Evolutionary conservation across 2,113 vertebrate species (phyloP).

Genomic region (Channa argus): DNA sequence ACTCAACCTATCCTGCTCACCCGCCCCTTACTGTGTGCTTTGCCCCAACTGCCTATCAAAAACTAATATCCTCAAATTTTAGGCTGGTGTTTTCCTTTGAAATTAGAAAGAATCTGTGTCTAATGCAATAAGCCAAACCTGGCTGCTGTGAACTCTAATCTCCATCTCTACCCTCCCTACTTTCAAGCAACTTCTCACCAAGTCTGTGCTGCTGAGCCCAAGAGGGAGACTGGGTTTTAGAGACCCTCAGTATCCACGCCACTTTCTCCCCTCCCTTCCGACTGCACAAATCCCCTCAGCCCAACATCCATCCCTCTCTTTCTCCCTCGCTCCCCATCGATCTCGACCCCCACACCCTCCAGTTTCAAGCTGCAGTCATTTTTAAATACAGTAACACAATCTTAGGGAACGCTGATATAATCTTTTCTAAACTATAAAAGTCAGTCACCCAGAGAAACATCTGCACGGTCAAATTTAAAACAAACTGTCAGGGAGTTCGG

Average conservation of each 20-base stretch:
- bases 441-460: slow-evolving; percentile 89
- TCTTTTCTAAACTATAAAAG: slow-evolving; percentile 90
- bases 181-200: slow-evolving; percentile 37
- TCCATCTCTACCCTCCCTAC: slow-evolving; percentile 34
- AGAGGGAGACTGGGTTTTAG: slow-evolving; percentile 71
- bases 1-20: slow-evolving; percentile 14
- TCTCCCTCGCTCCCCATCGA: neutral
- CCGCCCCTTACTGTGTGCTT: slow-evolving; percentile 54
- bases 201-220: slow-evolving; percentile 17
- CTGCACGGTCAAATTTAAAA: slow-evolving; percentile 90
- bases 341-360: slow-evolving; percentile 6
- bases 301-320: slow-evolving; percentile 13
- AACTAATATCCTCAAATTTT: slow-evolving; percentile 85
- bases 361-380: slow-evolving; percentile 66
- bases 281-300: slow-evolving; percentile 40
- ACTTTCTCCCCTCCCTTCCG: slow-evolving; percentile 18
- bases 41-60: slow-evolving; percentile 84
- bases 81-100: slow-evolving; percentile 82
- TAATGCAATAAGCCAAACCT: slow-evolving; percentile 81
- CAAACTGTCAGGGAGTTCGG: slow-evolving; percentile 87
- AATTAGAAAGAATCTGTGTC: slow-evolving; percentile 85
- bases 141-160: slow-evolving; percentile 69
- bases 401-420: slow-evolving; percentile 87
- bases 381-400: slow-evolving; percentile 90
- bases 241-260: slow-evolving; percentile 54